A percentile compares a stretch with the other conserved stretches of the same genome.
These are phyloP conservation scores for Coryphaenoides rupestris DNA, from an alignment of 2,113 vertebrate genomes.

Conservation along the genomic window DNA sequence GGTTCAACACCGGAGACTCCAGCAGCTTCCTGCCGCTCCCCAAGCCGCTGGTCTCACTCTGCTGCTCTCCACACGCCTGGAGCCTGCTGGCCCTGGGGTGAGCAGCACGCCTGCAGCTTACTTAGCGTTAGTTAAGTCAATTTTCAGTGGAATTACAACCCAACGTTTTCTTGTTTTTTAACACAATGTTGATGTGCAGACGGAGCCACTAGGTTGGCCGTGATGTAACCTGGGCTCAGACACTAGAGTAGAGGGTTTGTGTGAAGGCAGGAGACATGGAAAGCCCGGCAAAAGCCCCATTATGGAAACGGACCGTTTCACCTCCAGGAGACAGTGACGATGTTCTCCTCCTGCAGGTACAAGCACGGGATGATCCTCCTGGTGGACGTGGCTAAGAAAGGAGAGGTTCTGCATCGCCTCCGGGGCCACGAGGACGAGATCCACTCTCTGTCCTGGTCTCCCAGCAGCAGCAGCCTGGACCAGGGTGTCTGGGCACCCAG, in stretches of 20 bases:
- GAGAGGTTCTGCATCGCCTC: constrained; percentile 82
- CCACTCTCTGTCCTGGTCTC: constrained; percentile 89
- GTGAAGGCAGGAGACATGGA: too few relatives aligned
- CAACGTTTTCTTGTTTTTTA: too few relatives aligned
- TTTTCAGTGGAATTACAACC: too few relatives aligned
- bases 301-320: too few relatives aligned
- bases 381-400: constrained; percentile 89
- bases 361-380: constrained; percentile 93
- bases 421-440: constrained; percentile 95
- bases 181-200: too few relatives aligned
- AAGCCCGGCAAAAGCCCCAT: too few relatives aligned
- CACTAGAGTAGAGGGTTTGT: too few relatives aligned
- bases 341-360: constrained; percentile 72
- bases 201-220: too few relatives aligned
- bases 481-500: constrained; percentile 79
- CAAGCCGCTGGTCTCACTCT: constrained; percentile 86
- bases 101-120: too few relatives aligned
- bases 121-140: too few relatives aligned
- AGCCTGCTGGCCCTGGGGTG: constrained; percentile 87
- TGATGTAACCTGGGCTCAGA: too few relatives aligned
- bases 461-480: constrained; percentile 23
- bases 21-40: constrained; percentile 88
- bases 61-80: constrained; percentile 89
- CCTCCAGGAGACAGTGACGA: too few relatives aligned
- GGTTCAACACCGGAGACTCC: constrained; percentile 84